Evolutionary conservation across 2,888 invertebrate genomes (phyloP).

Genomic region (Coenonympha arcania): DNA sequence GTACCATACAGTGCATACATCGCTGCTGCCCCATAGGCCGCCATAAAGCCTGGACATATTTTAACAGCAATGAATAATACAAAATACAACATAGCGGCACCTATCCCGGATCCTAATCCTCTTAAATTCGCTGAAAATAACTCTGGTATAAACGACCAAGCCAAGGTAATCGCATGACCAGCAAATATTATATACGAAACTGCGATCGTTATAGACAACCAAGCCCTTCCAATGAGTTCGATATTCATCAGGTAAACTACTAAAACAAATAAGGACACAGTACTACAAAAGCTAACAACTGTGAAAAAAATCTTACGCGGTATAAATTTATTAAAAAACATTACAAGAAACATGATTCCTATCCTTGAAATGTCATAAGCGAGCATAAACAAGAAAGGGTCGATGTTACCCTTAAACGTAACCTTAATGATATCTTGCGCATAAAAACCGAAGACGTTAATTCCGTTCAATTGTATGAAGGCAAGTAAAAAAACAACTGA

Average conservation of each 20-base stretch:
- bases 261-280: constrained; percentile 32
- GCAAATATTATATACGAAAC: constrained; percentile 37
- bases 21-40: constrained; percentile 33
- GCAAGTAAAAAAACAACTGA: constrained; percentile 38
- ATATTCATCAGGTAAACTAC: constrained; percentile 24
- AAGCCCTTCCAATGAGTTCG: constrained; percentile 31
- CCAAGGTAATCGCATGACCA: constrained; percentile 34
- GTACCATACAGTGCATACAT: constrained; percentile 39
- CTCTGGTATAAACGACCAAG: constrained; percentile 48
- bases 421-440: constrained; percentile 39
- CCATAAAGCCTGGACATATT: constrained; percentile 39
- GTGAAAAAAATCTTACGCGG: constrained; percentile 38
- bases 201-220: constrained; percentile 37
- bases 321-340: constrained; percentile 35
- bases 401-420: constrained; percentile 39
- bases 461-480: constrained; percentile 40
- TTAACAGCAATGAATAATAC: constrained; percentile 43
- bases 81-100: constrained; percentile 37
- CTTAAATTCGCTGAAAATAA: constrained; percentile 44
- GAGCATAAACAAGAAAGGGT: constrained; percentile 42
- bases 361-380: constrained; percentile 40
- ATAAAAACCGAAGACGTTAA: constrained; percentile 44
- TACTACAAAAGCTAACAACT: constrained; percentile 31
- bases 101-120: constrained; percentile 45
- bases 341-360: constrained; percentile 28